Conservation (phyloP, 2,888 invertebrate genomes). For the Chaetoderma sp. region DNA sequence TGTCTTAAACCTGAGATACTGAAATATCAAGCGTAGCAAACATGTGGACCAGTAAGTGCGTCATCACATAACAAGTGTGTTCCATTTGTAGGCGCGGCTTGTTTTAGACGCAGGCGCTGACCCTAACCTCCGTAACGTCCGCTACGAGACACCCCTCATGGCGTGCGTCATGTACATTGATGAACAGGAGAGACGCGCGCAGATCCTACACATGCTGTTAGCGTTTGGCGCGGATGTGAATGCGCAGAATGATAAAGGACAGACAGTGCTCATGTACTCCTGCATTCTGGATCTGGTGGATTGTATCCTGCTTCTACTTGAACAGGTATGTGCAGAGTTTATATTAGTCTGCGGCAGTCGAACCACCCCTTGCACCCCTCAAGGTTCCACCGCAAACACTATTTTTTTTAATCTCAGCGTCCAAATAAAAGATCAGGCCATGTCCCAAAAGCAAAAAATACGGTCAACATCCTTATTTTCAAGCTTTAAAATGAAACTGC, state of each 20-base stretch:
- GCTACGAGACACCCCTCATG: conserved; percentile 43
- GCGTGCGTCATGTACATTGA: conserved; percentile 32
- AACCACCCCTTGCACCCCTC: no score
- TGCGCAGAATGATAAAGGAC: conserved; percentile 35
- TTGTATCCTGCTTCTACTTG: conserved; percentile 32
- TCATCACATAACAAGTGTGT: no score
- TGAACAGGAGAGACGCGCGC: conserved; percentile 27
- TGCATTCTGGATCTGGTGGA: conserved; percentile 41
- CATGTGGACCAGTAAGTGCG: no score
- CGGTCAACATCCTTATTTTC: no score
- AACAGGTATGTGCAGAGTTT: conserved; percentile 31
- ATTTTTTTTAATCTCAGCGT: no score
- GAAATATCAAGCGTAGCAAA: no score
- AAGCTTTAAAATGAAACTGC: no score
- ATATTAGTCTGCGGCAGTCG: background rate
- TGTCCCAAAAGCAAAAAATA: no score
- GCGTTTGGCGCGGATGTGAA: conserved; percentile 41
- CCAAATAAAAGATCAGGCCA: no score
- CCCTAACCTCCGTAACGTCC: conserved; percentile 36
- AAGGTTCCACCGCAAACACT: no score
- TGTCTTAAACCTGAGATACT: no score
- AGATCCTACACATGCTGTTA: conserved; percentile 32
- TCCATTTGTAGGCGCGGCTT: conserved; percentile 37
- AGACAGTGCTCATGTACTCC: conserved; percentile 42
- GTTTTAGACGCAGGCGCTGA: conserved; percentile 39